Evolutionary conservation across 2,888 invertebrate species (phyloP).

Genomic region (Agrypnus murinus): DNA sequence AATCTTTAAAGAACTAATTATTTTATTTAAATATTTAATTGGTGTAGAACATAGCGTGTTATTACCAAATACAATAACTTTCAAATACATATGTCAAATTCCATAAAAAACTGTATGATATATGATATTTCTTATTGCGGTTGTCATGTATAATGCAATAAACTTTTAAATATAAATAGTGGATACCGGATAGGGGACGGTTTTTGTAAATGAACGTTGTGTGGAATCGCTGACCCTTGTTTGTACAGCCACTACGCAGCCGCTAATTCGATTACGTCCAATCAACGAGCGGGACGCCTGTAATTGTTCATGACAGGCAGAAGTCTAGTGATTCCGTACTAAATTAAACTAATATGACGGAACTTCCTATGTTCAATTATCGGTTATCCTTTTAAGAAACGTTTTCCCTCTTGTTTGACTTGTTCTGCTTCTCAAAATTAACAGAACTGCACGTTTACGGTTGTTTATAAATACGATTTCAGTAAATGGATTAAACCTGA

Average conservation of each 20-base stretch:
- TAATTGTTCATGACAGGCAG: constrained; percentile 69
- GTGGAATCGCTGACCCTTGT: constrained; percentile 67
- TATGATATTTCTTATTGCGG: too few species aligned
- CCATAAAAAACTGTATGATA: too few species aligned
- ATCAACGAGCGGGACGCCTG: constrained; percentile 68
- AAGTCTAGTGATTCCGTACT: constrained; percentile 65
- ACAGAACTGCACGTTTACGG: constrained; percentile 14
- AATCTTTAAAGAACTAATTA: too few species aligned
- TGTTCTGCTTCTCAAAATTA: constrained; percentile 15
- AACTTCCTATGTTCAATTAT: constrained; percentile 64
- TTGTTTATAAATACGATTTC: constrained; percentile 19
- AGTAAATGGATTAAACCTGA: background rate
- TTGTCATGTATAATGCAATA: background rate
- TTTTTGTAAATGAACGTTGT: constrained; percentile 48
- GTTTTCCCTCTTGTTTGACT: constrained; percentile 24
- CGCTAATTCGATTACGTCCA: constrained; percentile 70
- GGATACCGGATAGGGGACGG: constrained; percentile 36
- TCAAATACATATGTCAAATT: too few species aligned
- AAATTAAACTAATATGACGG: constrained; percentile 67
- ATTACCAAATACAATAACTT: too few species aligned
- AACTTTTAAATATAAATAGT: constrained; percentile 33
- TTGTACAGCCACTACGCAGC: constrained; percentile 69
- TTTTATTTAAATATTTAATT: too few species aligned
- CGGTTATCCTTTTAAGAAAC: constrained; percentile 40
- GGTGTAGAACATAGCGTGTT: too few species aligned